phyloP scores from a whole-genome alignment of 2,113 vertebrate genomes.

The Irena cyanogastra region DNA sequence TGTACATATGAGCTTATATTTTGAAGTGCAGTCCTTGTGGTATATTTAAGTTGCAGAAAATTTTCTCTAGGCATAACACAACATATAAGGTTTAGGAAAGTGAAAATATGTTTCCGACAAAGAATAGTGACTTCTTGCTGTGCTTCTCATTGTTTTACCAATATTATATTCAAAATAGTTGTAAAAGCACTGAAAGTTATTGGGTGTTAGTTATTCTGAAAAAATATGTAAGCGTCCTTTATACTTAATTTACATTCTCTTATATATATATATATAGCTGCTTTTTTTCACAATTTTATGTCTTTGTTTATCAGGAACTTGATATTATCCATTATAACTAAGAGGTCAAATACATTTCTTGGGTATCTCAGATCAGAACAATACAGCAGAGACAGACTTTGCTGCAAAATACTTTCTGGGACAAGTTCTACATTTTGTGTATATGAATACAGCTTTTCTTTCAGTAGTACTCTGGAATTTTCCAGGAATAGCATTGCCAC shows the following conservation, averaged over 20 bases:
- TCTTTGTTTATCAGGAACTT: neutral
- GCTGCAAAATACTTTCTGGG: neutral
- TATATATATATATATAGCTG: no score
- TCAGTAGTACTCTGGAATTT: neutral
- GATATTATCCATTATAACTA: neutral
- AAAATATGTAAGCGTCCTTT: neutral
- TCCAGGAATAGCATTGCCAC: neutral
- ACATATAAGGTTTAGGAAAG: neutral
- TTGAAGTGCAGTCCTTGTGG: neutral
- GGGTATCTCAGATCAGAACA: neutral
- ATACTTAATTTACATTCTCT: neutral
- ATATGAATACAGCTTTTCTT: neutral
- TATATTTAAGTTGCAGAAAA: neutral
- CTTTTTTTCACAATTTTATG: neutral
- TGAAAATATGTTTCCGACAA: neutral
- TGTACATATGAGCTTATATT: neutral
- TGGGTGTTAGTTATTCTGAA: neutral
- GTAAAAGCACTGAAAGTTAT: neutral
- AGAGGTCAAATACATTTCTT: neutral
- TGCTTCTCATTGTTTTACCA: neutral
- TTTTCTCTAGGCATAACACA: neutral
- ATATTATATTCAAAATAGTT: neutral
- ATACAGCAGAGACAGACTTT: neutral
- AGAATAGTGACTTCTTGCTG: neutral
- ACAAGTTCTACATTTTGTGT: neutral